A percentile compares a stretch with the other conserved stretches of the same genome.
Conservation (phyloP, 2,888 invertebrate genomes). For the Nomada lathburiana region DNA sequence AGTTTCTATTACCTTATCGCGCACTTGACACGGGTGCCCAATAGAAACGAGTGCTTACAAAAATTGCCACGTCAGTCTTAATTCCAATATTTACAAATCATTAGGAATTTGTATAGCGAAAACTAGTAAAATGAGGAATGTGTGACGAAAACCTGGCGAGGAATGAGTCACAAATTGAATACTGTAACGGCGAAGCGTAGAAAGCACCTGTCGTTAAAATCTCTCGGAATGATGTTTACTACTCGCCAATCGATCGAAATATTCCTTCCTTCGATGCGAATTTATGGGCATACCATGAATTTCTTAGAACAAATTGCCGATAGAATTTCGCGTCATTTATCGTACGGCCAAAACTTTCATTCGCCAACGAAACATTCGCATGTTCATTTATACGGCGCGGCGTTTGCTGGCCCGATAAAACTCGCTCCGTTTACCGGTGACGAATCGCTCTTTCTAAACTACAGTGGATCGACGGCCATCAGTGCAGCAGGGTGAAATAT, state of each 20-base stretch:
- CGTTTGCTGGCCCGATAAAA: slow-evolving; percentile 17
- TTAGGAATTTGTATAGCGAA: background rate
- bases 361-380: slow-evolving; percentile 21
- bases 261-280: background rate
- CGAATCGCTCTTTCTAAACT: slow-evolving; percentile 6
- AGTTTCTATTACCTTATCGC: background rate
- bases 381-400: slow-evolving; percentile 7
- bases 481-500: background rate
- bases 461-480: background rate
- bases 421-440: background rate
- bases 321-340: slow-evolving; percentile 7
- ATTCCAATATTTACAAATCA: background rate
- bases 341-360: slow-evolving; percentile 24
- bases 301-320: slow-evolving; percentile 23
- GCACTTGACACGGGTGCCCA: background rate
- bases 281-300: background rate
- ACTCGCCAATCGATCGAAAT: slow-evolving; percentile 7
- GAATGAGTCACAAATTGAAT: no score
- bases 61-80: background rate
- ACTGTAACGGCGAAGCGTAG: background rate
- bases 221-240: background rate
- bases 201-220: background rate
- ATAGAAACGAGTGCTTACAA: background rate
- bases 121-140: no score
- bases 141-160: no score